phyloP scores from a whole-genome alignment of 53 echinoderm and acorn worm species.

The Apostichopus leukothele region DNA sequence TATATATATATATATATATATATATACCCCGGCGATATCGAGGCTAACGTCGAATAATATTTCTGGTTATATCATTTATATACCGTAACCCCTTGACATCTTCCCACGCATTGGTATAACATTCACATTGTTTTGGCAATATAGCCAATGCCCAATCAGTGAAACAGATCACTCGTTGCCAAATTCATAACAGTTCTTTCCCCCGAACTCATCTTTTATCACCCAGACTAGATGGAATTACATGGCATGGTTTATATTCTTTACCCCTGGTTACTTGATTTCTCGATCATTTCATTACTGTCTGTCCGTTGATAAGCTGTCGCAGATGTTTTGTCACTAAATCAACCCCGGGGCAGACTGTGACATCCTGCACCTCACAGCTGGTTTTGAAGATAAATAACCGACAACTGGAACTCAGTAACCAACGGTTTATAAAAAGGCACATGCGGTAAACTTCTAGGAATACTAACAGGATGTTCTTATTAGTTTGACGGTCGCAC shows the following conservation, averaged over 20 bases:
- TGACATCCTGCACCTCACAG: slow-evolving; percentile 10
- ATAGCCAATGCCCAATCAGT: too few species aligned
- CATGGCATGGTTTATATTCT: neutral
- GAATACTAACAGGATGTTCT: slow-evolving; percentile 36
- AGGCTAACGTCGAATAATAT: too few species aligned
- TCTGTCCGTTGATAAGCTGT: slow-evolving; percentile 17
- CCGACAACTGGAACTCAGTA: neutral
- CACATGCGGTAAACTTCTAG: slow-evolving; percentile 22
- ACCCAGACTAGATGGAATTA: neutral
- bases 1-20: too few species aligned
- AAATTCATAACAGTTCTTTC: too few species aligned
- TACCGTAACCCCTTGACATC: too few species aligned
- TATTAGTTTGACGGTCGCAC: neutral
- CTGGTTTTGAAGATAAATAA: slow-evolving; percentile 18
- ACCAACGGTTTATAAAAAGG: neutral
- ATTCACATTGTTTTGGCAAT: too few species aligned
- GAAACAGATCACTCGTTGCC: too few species aligned
- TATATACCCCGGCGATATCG: too few species aligned
- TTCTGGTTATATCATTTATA: too few species aligned
- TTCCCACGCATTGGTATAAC: too few species aligned
- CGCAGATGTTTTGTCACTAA: slow-evolving; percentile 35
- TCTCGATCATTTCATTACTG: slow-evolving; percentile 21
- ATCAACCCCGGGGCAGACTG: slow-evolving; percentile 31
- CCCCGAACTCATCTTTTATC: neutral
- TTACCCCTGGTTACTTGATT: neutral